Conservation (phyloP, 2,797 vertebrate species). For the Pseudochirops cupreus region DNA sequence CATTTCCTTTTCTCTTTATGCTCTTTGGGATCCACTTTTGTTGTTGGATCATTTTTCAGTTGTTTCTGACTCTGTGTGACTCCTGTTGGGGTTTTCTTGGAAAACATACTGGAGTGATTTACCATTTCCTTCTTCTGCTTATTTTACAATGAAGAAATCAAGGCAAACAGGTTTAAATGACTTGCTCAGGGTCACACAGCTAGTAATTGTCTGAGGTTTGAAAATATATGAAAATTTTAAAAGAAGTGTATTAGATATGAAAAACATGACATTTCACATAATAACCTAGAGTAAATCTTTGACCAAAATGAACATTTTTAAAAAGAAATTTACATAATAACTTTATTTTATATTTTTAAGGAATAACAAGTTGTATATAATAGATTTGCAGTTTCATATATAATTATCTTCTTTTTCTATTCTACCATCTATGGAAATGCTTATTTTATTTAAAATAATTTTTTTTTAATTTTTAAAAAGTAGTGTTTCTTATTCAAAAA, state of each 20-base stretch:
- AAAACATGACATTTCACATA: conserved; percentile 61
- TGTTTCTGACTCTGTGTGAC: too few species aligned
- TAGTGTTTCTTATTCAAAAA: not conserved
- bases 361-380: not conserved
- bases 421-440: conserved; percentile 31
- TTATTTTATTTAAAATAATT: conserved; percentile 20
- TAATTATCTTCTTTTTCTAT: conserved; percentile 39
- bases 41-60: too few species aligned
- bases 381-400: conserved; percentile 1
- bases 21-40: too few species aligned
- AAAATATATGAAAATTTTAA: not conserved
- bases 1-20: too few species aligned
- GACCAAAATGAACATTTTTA: conserved; percentile 44
- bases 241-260: conserved; percentile 59
- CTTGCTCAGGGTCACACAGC: not conserved
- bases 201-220: not conserved
- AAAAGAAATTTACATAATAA: not conserved
- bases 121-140: too few species aligned
- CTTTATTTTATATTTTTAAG: not conserved
- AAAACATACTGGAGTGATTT: too few species aligned
- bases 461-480: not conserved
- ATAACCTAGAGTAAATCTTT: conserved; percentile 46
- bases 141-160: too few species aligned
- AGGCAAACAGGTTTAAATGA: not conserved
- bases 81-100: too few species aligned